A percentile compares a stretch with the other conserved stretches of the same genome.
Evolutionary conservation across 2,113 vertebrate species (phyloP).

Genomic region (Chlorodrepanis virens): DNA sequence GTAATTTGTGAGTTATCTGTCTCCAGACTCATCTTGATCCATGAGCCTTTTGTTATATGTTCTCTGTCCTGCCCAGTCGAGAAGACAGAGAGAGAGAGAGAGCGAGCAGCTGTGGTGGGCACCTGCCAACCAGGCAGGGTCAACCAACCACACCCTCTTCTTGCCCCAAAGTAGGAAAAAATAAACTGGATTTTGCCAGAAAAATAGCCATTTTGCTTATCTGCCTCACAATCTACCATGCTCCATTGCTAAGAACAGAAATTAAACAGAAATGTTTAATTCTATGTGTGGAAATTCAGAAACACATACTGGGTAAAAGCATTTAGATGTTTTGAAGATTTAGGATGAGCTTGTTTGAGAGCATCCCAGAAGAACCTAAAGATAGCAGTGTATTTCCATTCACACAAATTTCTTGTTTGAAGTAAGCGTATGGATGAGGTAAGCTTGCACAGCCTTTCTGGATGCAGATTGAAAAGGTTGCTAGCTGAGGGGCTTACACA

Average conservation of each 20-base stretch:
- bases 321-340: background rate
- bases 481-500: background rate
- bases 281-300: background rate
- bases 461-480: background rate
- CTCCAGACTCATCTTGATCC: background rate
- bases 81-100: background rate
- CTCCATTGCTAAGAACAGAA: background rate
- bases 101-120: background rate
- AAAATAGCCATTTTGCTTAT: background rate
- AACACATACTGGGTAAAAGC: background rate
- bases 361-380: background rate
- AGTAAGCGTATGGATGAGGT: background rate
- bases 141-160: background rate
- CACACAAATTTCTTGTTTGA: background rate
- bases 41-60: background rate
- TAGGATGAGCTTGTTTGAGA: background rate
- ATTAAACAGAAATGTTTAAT: background rate
- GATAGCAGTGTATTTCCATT: background rate
- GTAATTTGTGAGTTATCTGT: background rate
- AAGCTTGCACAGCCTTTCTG: background rate
- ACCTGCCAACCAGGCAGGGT: background rate
- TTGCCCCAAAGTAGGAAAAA: background rate
- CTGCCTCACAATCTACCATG: background rate
- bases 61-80: background rate
- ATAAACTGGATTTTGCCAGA: background rate